Conservation (phyloP, 2,113 vertebrate species). For the Etheostoma spectabile region DNA sequence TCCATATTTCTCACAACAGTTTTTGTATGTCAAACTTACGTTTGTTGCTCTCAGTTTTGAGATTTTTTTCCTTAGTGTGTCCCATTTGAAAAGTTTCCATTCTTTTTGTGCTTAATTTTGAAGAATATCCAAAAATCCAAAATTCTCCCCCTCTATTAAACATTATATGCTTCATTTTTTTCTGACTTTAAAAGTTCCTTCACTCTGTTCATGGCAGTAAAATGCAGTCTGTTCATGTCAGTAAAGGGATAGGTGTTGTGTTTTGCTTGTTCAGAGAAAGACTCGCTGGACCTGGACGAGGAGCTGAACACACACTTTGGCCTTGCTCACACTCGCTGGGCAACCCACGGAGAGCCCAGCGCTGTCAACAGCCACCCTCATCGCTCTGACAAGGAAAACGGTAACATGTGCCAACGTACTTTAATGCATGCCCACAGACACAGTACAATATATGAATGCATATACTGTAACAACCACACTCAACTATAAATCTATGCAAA, state of each 20-base stretch:
- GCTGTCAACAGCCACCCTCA: conserved; percentile 95
- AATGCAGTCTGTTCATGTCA: not conserved
- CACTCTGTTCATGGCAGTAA: conserved; percentile 1
- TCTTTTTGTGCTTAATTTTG: not conserved
- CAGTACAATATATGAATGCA: not conserved
- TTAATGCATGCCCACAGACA: not conserved
- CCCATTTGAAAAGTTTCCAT: not conserved
- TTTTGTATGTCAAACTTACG: not conserved
- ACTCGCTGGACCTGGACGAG: conserved; percentile 88
- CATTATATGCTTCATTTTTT: not conserved
- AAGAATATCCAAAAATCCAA: not conserved
- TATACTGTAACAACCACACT: not conserved
- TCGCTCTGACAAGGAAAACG: conserved; percentile 93
- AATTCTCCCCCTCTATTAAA: not conserved
- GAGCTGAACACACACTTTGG: conserved; percentile 93
- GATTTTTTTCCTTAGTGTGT: too few relatives aligned
- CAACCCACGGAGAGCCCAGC: conserved; percentile 93
- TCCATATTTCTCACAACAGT: not conserved
- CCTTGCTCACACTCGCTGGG: conserved; percentile 97
- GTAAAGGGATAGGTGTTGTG: not conserved
- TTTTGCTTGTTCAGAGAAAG: conserved; percentile 85
- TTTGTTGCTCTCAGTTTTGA: not conserved
- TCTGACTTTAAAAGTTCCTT: not conserved
- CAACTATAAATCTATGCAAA: not conserved
- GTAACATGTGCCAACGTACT: conserved; percentile 76